These are phyloP conservation scores for Neodiprion fabricii DNA, from an alignment of 1,140 invertebrate genomes.

Conservation along the genomic window DNA sequence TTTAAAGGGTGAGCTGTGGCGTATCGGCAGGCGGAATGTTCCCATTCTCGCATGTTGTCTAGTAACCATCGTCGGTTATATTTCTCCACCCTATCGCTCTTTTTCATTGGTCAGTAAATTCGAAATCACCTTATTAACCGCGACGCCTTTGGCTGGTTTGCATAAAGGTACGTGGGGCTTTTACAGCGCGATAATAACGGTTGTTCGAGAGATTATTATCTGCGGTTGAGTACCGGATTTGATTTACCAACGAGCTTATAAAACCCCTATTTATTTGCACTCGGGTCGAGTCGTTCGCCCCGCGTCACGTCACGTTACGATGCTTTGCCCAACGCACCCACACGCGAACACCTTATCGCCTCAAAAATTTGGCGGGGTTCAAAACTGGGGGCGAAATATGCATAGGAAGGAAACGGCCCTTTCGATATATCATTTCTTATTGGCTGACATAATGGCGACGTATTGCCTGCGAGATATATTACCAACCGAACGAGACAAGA, in stretches of 20 bases:
- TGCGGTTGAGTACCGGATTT: not conserved
- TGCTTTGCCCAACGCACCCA: not conserved
- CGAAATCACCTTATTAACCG: not conserved
- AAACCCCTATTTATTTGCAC: not conserved
- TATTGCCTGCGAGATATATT: not conserved
- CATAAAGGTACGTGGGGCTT: not conserved
- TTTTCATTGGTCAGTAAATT: constrained; percentile 6
- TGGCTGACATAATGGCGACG: not conserved
- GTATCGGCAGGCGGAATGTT: too few species aligned
- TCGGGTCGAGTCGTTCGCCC: not conserved
- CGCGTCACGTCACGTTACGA: too few species aligned
- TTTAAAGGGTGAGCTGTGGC: too few species aligned
- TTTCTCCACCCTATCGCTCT: not conserved
- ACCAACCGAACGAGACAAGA: not conserved
- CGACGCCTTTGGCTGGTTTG: not conserved
- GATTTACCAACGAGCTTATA: constrained; percentile 3
- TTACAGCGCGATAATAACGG: not conserved
- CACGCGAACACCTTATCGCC: not conserved
- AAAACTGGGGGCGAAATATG: too few species aligned
- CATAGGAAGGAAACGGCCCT: not conserved
- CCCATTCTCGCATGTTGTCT: too few species aligned
- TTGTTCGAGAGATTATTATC: too few species aligned
- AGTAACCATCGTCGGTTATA: too few species aligned
- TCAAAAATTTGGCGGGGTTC: not conserved
- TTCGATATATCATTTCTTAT: not conserved